Percentiles rank a stretch among this genome's conserved stretches.
Conservation (phyloP, 2,888 invertebrate species). For the Seladonia tumulorum region DNA sequence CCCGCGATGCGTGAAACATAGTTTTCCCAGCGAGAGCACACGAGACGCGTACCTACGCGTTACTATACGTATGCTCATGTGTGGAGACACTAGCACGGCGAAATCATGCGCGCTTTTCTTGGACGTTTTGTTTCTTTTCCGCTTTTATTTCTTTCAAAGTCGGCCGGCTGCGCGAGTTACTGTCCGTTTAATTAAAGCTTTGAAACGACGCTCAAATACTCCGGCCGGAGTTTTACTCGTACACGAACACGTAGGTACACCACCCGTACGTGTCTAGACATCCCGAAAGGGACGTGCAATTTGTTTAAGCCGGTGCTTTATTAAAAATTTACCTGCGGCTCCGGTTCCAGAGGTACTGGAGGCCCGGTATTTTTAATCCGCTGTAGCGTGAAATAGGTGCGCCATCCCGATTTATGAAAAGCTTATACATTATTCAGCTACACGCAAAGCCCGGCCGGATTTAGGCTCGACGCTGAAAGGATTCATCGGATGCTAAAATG, state of each 20-base stretch:
- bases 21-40: not conserved
- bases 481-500: not conserved
- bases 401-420: conserved; percentile 36
- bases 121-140: not conserved
- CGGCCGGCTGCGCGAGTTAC: not conserved
- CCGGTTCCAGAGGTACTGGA: not conserved
- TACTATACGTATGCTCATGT: not conserved
- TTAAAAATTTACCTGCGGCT: not conserved
- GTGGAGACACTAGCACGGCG: not conserved
- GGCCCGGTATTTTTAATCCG: not conserved
- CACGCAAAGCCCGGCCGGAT: conserved; percentile 20
- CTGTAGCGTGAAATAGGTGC: conserved; percentile 3
- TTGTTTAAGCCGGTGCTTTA: not conserved
- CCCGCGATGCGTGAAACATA: conserved; percentile 25
- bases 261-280: not conserved
- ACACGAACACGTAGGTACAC: not conserved
- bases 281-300: not conserved
- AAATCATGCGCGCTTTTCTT: not conserved
- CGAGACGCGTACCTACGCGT: not conserved
- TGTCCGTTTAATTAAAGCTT: conserved; percentile 24
- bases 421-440: conserved; percentile 58
- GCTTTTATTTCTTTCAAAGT: not conserved
- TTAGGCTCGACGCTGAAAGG: not conserved
- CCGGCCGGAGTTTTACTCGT: not conserved
- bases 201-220: conserved; percentile 1